A percentile compares a stretch with the other conserved stretches of the same genome.
Conservation (phyloP, 2,797 vertebrate species). For the Yasuhikotakia modesta region DNA sequence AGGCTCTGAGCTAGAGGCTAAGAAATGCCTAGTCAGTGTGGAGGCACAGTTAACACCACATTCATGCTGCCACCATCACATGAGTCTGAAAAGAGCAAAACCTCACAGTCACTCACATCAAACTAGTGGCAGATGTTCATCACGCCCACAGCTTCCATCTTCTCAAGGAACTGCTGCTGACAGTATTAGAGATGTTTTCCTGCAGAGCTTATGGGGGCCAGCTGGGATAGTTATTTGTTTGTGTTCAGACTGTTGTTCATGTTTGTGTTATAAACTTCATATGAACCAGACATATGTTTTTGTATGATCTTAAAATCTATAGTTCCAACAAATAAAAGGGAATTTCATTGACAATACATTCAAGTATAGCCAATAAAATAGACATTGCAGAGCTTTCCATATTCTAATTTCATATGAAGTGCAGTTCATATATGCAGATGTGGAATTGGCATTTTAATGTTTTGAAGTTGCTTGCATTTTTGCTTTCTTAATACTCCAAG, state of each 20-base stretch:
- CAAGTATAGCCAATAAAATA: conserved; percentile 20
- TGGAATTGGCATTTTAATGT: conserved; percentile 46
- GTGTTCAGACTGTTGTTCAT: no score
- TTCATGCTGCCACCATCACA: conserved; percentile 78
- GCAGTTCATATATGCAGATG: conserved; percentile 29
- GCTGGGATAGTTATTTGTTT: conserved; percentile 66
- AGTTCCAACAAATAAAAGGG: not conserved
- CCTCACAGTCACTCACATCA: conserved; percentile 92
- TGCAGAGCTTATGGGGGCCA: conserved; percentile 52
- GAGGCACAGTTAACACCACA: conserved; percentile 54
- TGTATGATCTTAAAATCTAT: not conserved
- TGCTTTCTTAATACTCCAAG: conserved; percentile 45
- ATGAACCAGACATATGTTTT: not conserved
- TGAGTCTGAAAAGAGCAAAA: conserved; percentile 96
- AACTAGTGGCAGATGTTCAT: conserved; percentile 80
- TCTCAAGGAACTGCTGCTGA: conserved; percentile 32
- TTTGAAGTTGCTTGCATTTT: conserved; percentile 44
- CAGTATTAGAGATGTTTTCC: conserved; percentile 7
- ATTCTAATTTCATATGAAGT: conserved; percentile 9
- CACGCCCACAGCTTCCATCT: conserved; percentile 58
- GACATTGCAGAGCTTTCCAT: conserved; percentile 15
- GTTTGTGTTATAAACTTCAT: not conserved
- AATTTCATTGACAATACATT: not conserved
- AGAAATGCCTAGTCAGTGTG: conserved; percentile 74
- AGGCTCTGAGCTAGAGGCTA: conserved; percentile 85